A percentile compares a stretch with the other conserved stretches of the same genome.
phyloP scores from a whole-genome alignment of 2,888 invertebrate species.

The Sarcophaga subvicina region DNA sequence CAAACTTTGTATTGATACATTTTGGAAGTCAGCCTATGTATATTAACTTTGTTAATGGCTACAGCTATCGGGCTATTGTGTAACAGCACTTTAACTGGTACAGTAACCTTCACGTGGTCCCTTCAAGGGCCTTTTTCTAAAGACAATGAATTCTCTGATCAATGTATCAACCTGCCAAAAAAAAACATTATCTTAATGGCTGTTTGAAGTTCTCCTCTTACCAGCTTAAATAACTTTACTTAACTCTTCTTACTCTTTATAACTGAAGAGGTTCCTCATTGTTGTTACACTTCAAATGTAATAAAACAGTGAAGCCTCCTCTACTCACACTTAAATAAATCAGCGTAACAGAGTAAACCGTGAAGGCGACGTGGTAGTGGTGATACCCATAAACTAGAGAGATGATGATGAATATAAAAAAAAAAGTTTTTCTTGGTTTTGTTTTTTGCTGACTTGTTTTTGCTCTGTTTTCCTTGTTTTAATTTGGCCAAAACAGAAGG shows the following conservation, averaged over 20 bases:
- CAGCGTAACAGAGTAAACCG: slow-evolving; percentile 6
- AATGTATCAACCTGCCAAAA: too few species aligned
- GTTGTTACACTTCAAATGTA: slow-evolving; percentile 53
- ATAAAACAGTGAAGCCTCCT: slow-evolving; percentile 59
- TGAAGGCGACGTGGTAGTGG: not conserved
- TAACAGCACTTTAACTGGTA: too few species aligned
- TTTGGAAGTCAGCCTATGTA: too few species aligned
- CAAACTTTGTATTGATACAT: too few species aligned
- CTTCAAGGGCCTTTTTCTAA: too few species aligned
- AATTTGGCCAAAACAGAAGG: slow-evolving; percentile 25
- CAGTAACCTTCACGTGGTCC: too few species aligned
- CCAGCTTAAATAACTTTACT: not conserved
- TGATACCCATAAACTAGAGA: not conserved
- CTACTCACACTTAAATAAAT: slow-evolving; percentile 42
- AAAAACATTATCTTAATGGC: too few species aligned
- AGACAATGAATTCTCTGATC: too few species aligned
- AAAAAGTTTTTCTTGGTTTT: slow-evolving; percentile 9
- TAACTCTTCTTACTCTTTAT: not conserved
- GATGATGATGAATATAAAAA: slow-evolving; percentile 6
- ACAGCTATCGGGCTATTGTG: too few species aligned
- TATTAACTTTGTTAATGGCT: too few species aligned
- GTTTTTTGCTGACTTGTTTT: slow-evolving; percentile 2
- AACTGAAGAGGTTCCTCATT: slow-evolving; percentile 38
- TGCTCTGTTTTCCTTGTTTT: slow-evolving; percentile 25
- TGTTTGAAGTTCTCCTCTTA: not conserved